These are phyloP conservation scores for Cepaea nemoralis DNA, from an alignment of 1,140 invertebrate genomes.

Conservation along the genomic window DNA sequence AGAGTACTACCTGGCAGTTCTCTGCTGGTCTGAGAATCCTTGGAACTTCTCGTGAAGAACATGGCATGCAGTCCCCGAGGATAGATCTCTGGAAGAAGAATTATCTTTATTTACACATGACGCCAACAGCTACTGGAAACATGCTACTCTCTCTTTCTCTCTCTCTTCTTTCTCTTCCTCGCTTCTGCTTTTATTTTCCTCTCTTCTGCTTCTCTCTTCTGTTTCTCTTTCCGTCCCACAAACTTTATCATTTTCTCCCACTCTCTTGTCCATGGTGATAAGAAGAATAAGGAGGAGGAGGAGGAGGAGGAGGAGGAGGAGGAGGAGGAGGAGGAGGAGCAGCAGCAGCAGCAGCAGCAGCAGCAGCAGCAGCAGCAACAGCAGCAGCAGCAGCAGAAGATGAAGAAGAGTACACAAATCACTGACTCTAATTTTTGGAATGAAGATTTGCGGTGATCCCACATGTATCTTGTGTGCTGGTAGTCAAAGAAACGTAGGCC, in stretches of 20 bases:
- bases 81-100: conserved; percentile 67
- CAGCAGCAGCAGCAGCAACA: too few relatives aligned
- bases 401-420: not conserved
- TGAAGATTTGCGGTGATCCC: conserved; percentile 51
- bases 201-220: not conserved
- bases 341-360: too few relatives aligned
- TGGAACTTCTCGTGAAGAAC: conserved; percentile 65
- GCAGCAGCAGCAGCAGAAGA: too few relatives aligned
- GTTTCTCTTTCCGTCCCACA: not conserved
- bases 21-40: conserved; percentile 58
- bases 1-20: conserved; percentile 22
- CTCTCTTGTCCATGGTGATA: too few relatives aligned
- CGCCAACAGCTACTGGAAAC: too few relatives aligned
- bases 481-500: conserved; percentile 62
- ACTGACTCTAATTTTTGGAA: conserved; percentile 66
- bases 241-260: too few relatives aligned
- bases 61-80: conserved; percentile 65
- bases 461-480: conserved; percentile 67
- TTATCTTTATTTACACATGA: too few relatives aligned
- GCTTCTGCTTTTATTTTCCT: not conserved
- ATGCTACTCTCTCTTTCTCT: not conserved
- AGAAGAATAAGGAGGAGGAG: too few relatives aligned
- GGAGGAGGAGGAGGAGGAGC: too few relatives aligned
- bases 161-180: too few relatives aligned
- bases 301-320: too few relatives aligned